A percentile compares a stretch with the other conserved stretches of the same genome.
Conservation (phyloP, 2,797 vertebrate species). For the Sebastolobus alascanus region DNA sequence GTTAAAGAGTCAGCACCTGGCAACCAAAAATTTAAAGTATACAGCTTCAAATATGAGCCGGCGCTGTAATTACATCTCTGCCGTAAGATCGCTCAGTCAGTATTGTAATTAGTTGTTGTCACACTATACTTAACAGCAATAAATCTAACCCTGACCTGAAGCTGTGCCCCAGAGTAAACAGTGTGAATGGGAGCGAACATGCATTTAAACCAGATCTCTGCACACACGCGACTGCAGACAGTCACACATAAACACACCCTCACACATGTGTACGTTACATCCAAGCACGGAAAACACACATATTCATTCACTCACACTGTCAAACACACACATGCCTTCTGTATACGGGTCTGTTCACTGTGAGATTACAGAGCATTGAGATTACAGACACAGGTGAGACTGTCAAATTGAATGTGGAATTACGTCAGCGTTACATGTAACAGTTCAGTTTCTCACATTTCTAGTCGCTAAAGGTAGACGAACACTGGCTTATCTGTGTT, state of each 20-base stretch:
- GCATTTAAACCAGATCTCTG: constrained; percentile 68
- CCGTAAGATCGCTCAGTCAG: constrained; percentile 61
- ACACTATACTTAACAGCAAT: constrained; percentile 82
- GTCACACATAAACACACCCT: constrained; percentile 40
- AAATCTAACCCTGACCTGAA: constrained; percentile 75
- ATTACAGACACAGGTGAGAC: constrained; percentile 39
- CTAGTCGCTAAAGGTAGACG: constrained; percentile 1
- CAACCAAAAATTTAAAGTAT: constrained; percentile 63
- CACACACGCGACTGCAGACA: constrained; percentile 26
- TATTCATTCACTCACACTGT: neutral
- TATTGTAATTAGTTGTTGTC: constrained; percentile 80
- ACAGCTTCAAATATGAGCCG: constrained; percentile 64
- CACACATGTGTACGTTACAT: constrained; percentile 3
- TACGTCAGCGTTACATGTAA: constrained; percentile 44
- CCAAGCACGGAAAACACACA: neutral
- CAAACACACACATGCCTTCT: constrained; percentile 12
- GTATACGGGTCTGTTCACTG: constrained; percentile 9
- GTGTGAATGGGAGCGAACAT: constrained; percentile 73
- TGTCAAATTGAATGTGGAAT: constrained; percentile 36
- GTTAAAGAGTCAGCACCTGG: constrained; percentile 73
- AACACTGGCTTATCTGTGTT: constrained; percentile 14
- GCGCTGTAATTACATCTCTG: constrained; percentile 71
- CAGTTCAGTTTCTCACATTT: constrained; percentile 27
- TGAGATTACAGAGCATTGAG: constrained; percentile 23
- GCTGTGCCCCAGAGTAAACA: constrained; percentile 71